Conservation (phyloP, 2,113 vertebrate genomes). For the Calypte anna region DNA sequence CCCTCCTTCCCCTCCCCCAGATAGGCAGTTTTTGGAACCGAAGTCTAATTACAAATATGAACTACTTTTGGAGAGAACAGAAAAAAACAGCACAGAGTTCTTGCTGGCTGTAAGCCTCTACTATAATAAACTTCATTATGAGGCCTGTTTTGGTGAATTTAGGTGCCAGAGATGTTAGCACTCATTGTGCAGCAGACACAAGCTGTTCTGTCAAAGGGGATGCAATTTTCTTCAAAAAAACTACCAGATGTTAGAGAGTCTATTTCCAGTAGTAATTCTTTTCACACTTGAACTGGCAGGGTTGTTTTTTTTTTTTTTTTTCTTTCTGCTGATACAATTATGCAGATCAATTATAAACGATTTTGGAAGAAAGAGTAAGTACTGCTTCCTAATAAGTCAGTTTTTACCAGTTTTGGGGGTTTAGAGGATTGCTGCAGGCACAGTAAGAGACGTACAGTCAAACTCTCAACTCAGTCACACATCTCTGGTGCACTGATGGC, state of each 20-base stretch:
- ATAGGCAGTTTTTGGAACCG: not conserved
- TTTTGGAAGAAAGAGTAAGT: not conserved
- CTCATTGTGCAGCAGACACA: not conserved
- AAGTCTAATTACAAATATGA: not conserved
- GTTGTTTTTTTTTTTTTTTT: not conserved
- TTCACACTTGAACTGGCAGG: not conserved
- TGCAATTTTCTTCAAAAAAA: not conserved
- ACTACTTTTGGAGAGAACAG: not conserved
- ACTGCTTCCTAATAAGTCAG: not conserved
- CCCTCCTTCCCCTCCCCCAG: not conserved
- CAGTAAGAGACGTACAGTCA: not conserved
- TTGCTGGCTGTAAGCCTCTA: not conserved
- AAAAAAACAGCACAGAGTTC: not conserved
- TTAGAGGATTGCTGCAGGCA: not conserved
- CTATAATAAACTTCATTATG: not conserved
- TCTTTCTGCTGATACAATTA: not conserved
- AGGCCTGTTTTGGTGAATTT: not conserved
- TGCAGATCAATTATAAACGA: not conserved
- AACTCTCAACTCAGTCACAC: not conserved
- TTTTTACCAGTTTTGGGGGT: not conserved
- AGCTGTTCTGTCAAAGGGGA: not conserved
- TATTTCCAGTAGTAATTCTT: not conserved
- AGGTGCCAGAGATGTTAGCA: not conserved
- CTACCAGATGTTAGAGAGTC: not conserved
- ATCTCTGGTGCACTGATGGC: not conserved